A percentile compares a stretch with the other conserved stretches of the same genome.
Conservation (phyloP, 2,797 vertebrate genomes). For the Sphenopsis melanotis region DNA sequence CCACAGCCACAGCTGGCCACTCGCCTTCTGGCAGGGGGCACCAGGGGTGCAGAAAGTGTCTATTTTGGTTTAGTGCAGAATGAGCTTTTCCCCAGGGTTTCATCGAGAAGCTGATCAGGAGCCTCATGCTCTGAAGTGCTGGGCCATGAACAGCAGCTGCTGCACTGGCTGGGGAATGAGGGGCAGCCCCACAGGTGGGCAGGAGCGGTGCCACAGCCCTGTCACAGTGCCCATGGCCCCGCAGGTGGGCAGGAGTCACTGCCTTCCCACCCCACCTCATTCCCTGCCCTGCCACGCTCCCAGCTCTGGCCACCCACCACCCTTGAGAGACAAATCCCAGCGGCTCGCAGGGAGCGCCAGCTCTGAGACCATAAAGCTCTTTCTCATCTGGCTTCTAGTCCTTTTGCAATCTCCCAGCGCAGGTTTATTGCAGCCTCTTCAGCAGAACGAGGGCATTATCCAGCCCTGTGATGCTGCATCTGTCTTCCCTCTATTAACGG, state of each 20-base stretch:
- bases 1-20: fast-evolving
- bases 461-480: constrained; percentile 36
- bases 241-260: background rate
- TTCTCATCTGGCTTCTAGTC: constrained; percentile 46
- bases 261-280: background rate
- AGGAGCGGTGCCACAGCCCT: background rate
- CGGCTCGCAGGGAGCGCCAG: fast-evolving
- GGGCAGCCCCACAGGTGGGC: background rate
- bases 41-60: background rate
- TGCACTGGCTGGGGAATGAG: fast-evolving
- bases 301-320: background rate
- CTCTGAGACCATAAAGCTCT: constrained; percentile 30
- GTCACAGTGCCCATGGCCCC: background rate
- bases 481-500: constrained; percentile 45
- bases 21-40: background rate
- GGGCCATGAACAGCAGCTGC: fast-evolving
- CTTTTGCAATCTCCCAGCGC: background rate
- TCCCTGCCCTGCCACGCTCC: fast-evolving
- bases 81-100: background rate
- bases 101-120: background rate
- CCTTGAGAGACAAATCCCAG: background rate
- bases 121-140: fast-evolving
- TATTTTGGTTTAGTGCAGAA: background rate
- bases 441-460: constrained; percentile 41
- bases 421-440: constrained; percentile 57